Conservation (phyloP, 2,113 vertebrate genomes). For the Lontra canadensis region DNA sequence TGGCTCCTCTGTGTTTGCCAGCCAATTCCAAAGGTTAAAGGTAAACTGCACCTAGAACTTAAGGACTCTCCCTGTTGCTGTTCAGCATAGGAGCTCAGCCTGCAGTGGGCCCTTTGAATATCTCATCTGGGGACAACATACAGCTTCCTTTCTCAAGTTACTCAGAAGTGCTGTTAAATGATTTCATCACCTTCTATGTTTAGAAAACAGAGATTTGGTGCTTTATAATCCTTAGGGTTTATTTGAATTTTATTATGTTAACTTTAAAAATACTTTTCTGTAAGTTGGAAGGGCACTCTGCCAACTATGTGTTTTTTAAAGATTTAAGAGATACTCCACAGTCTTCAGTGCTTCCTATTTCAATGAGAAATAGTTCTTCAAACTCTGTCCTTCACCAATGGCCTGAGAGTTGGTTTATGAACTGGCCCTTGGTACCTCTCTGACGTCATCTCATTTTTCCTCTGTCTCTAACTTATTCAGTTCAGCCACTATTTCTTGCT, state of each 20-base stretch:
- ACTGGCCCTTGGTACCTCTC: no score
- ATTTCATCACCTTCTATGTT: not conserved
- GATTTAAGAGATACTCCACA: not conserved
- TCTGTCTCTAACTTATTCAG: not conserved
- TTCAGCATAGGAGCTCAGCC: not conserved
- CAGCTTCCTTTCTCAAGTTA: not conserved
- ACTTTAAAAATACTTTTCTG: constrained; percentile 1
- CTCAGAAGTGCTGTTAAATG: not conserved
- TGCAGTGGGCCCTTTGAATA: not conserved
- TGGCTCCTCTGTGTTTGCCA: not conserved
- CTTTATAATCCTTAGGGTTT: not conserved
- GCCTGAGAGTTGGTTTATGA: not conserved
- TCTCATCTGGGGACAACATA: not conserved
- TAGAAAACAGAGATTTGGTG: not conserved
- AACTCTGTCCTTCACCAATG: not conserved
- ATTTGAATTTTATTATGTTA: not conserved
- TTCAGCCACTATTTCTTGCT: not conserved
- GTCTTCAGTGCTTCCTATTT: not conserved
- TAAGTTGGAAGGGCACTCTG: not conserved
- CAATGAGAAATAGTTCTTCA: not conserved
- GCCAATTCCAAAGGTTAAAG: not conserved
- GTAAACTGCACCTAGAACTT: not conserved
- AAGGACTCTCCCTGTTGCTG: not conserved
- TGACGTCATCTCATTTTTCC: not conserved
- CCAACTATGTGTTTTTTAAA: not conserved